These are phyloP conservation scores for Lateolabrax maculatus DNA, from an alignment of 2,797 vertebrate species.

Conservation along the genomic window DNA sequence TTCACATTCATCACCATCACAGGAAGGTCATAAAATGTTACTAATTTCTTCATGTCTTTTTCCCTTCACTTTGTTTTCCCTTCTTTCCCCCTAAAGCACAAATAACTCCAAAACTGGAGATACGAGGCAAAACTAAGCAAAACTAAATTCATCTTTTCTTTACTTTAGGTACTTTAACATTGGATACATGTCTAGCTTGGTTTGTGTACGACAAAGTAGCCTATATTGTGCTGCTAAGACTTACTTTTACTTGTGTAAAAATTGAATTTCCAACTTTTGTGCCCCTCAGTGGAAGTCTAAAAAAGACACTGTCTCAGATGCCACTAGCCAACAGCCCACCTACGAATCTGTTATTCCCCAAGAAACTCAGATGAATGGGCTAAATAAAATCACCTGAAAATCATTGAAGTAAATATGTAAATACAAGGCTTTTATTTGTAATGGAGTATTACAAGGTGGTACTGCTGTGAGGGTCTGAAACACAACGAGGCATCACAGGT, in stretches of 20 bases:
- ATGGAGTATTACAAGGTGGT: not conserved
- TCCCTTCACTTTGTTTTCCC: not conserved
- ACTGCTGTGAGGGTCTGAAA: not conserved
- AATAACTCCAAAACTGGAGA: not conserved
- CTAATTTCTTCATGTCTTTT: not conserved
- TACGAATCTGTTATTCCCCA: not conserved
- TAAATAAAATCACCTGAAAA: too few species aligned
- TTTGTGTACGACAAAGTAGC: not conserved
- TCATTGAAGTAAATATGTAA: not conserved
- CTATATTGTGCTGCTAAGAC: not conserved
- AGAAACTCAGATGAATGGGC: not conserved
- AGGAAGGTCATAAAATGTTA: not conserved
- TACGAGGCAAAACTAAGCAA: not conserved
- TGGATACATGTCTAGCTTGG: too few species aligned
- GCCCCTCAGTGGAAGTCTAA: not conserved
- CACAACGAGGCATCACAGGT: not conserved
- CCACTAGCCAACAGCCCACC: not conserved
- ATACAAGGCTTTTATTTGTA: not conserved
- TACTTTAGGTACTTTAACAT: not conserved
- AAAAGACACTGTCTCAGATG: not conserved
- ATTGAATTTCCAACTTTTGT: not conserved
- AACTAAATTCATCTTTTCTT: not conserved
- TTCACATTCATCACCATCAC: not conserved
- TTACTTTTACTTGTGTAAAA: not conserved
- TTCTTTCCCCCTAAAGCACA: not conserved